phyloP scores from a whole-genome alignment of 2,113 vertebrate genomes.

The Podarcis raffonei region DNA sequence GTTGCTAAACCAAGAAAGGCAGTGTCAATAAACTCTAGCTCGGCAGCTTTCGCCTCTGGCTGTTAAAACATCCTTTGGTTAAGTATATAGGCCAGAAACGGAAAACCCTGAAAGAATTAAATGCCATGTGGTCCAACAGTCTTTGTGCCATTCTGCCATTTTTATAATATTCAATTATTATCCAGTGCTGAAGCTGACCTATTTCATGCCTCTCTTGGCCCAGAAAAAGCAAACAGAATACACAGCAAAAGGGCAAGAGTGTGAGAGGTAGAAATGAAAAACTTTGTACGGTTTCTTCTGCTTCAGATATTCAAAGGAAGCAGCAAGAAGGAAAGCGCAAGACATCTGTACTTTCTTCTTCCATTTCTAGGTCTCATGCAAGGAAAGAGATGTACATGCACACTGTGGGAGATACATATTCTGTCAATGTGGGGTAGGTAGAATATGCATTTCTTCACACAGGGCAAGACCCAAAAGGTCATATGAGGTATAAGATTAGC shows the following conservation, averaged over 20 bases:
- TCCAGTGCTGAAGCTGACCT: not conserved
- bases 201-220: not conserved
- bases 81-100: not conserved
- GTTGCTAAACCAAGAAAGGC: no score
- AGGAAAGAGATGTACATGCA: not conserved
- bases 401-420: not conserved
- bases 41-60: not conserved
- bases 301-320: not conserved
- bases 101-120: not conserved
- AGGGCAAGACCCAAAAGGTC: no score
- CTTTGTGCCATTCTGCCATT: not conserved
- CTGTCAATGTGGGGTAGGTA: not conserved
- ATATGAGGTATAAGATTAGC: no score
- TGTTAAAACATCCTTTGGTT: not conserved
- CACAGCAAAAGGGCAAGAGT: not conserved
- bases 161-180: not conserved
- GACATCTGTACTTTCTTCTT: not conserved
- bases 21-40: not conserved
- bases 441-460: not conserved
- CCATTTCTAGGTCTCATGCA: not conserved
- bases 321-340: not conserved
- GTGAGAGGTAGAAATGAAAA: not conserved
- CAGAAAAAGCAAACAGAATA: not conserved
- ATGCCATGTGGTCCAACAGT: not conserved
- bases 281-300: not conserved